Percentiles rank a stretch among this genome's conserved stretches.
These are phyloP conservation scores for Tetragonula carbonaria DNA, from an alignment of 2,888 invertebrate species.

Conservation along the genomic window DNA sequence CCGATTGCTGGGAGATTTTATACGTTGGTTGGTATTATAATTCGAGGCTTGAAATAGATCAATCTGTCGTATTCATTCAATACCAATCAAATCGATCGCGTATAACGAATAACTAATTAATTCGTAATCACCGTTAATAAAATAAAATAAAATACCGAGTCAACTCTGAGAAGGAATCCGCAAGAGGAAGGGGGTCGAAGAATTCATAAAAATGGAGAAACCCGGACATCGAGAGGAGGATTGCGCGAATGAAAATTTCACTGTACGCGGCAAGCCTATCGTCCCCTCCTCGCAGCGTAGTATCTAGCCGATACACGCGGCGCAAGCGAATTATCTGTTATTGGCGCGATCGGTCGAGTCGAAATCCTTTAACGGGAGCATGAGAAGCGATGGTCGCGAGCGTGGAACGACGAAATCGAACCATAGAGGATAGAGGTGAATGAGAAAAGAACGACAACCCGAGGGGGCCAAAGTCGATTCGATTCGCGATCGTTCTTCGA, in stretches of 20 bases:
- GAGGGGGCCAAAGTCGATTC: neutral
- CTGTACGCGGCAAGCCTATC: neutral
- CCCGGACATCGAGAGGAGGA: no score
- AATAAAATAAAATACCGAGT: no score
- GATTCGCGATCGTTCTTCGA: constrained; percentile 11
- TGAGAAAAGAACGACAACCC: neutral
- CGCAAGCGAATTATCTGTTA: constrained; percentile 1
- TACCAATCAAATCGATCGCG: no score
- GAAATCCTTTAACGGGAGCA: constrained; percentile 3
- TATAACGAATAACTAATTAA: no score
- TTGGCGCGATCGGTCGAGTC: neutral
- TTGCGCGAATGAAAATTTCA: neutral
- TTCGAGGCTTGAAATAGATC: no score
- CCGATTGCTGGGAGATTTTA: no score
- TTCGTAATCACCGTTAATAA: no score
- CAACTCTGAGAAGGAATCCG: neutral
- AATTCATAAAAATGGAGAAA: neutral
- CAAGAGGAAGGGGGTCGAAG: neutral
- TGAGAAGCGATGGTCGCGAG: no score
- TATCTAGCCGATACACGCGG: neutral
- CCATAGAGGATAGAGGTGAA: neutral
- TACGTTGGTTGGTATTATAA: no score
- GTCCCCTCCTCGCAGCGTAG: no score
- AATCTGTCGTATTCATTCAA: no score
- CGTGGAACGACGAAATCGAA: neutral